These are phyloP conservation scores for Aphelinus atriplicis DNA, from an alignment of 1,140 invertebrate genomes.

Conservation along the genomic window DNA sequence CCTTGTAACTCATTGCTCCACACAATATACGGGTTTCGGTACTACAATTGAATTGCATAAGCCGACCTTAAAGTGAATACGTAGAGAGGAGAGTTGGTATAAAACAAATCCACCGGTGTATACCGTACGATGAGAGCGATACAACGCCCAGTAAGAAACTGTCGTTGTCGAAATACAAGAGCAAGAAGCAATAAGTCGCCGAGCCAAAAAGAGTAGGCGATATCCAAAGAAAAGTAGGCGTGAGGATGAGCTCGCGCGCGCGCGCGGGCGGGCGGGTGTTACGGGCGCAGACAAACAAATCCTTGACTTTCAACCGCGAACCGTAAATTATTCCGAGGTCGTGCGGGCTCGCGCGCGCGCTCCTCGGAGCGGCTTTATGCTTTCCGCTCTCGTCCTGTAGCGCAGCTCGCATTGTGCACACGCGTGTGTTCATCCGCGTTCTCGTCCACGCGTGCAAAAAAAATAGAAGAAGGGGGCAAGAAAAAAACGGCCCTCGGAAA, in stretches of 20 bases:
- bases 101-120: no score
- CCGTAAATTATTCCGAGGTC: constrained; percentile 47
- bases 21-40: neutral
- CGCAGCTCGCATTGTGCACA: neutral
- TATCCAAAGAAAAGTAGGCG: neutral
- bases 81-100: no score
- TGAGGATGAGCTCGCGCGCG: neutral
- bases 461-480: neutral
- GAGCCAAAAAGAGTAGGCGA: constrained; percentile 12
- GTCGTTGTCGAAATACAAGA: neutral
- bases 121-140: no score
- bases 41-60: constrained; percentile 9
- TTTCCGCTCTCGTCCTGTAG: constrained; percentile 35
- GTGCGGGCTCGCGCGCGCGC: constrained; percentile 1
- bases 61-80: neutral
- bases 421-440: neutral
- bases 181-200: constrained; percentile 6
- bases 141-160: no score
- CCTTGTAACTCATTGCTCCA: no score
- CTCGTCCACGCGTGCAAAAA: constrained; percentile 6
- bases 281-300: neutral
- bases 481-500: constrained; percentile 30
- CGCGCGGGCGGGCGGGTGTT: no score
- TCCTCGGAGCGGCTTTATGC: constrained; percentile 22
- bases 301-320: constrained; percentile 47